These are phyloP conservation scores for Drosophila vallismaia DNA, from an alignment of 2,888 invertebrate genomes.

Conservation along the genomic window DNA sequence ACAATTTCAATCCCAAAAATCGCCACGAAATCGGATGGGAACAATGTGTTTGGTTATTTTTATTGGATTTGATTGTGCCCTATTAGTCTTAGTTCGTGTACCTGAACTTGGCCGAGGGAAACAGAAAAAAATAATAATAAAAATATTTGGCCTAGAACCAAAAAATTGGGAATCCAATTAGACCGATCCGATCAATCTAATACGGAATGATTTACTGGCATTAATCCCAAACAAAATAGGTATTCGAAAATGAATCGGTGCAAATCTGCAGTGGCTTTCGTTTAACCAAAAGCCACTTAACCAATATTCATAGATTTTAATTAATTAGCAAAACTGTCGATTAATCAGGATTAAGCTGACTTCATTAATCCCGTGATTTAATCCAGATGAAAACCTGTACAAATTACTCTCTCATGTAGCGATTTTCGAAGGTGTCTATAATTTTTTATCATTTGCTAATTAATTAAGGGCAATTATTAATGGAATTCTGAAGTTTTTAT, in stretches of 20 bases:
- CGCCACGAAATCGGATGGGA: slow-evolving; percentile 18
- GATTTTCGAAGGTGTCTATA: background rate
- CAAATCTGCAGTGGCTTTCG: slow-evolving; percentile 3
- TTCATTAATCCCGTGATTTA: slow-evolving; percentile 20
- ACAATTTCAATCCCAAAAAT: slow-evolving; percentile 42
- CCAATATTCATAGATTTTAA: slow-evolving; percentile 30
- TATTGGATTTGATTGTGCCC: slow-evolving; percentile 53
- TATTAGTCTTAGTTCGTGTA: background rate
- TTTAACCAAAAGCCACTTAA: slow-evolving; percentile 9
- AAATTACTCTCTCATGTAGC: background rate
- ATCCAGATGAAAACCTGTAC: slow-evolving; percentile 3
- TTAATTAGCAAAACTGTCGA: slow-evolving; percentile 26
- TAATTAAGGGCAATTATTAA: background rate
- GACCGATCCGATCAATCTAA: slow-evolving; percentile 15
- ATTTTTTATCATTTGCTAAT: background rate
- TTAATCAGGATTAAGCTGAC: slow-evolving; percentile 24
- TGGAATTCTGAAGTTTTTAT: background rate
- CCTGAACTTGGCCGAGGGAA: slow-evolving; percentile 52
- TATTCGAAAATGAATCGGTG: background rate
- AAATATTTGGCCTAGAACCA: slow-evolving; percentile 5
- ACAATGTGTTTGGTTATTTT: slow-evolving; percentile 63
- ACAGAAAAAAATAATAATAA: background rate
- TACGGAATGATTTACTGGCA: slow-evolving; percentile 4
- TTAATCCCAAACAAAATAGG: slow-evolving; percentile 5
- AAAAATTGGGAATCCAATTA: slow-evolving; percentile 23